Evolutionary conservation across 2,888 invertebrate genomes (phyloP), one percentile per base, ranked within the genome.

Genomic region (Lepidocyrtoides sp.): DNA sequence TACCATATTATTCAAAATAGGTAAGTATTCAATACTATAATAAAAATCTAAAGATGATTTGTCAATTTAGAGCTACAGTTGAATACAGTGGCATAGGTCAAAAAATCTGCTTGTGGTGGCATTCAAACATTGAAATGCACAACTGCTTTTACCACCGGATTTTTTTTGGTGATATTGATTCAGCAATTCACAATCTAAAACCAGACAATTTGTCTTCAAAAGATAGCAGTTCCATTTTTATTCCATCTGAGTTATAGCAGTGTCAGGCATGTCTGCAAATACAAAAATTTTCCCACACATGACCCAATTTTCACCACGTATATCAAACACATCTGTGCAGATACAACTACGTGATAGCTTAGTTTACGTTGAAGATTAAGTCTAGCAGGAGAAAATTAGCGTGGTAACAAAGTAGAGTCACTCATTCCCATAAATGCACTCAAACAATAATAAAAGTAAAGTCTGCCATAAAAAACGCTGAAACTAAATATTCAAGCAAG

Each of bases 341-440:
- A 36, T 36, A 7, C 36, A 4, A 7, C 36, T 4, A 36, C n/a
- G 32, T 32, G 32, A 2, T n/a, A n/a, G n/a, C n/a, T n/a, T n/a
- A n/a, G n/a, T n/a, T n/a, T n/a, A n/a, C 7, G 36, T 69, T 36
- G 3, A 36, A 23, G 72, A 72, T 72, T 72, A 72, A 72, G 20
- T 44, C 36, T 44, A 23, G 2, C 44, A 72, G 44, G 20, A 72
- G 41, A 69, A 41, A 41, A 69, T 44, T 20, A 32, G 66, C 12
- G 12, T 44, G n/a, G 41, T 20, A 44, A 8, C 26, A 29, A 63
- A 1, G 12, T 41, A 10, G 12, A 23, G 41, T 8, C 23, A 44
- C 17, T 72, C 20, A 32, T 66, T 72, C 72, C 41, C 72, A 44
- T 72, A 44, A 72, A 23, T 17, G 69, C 36, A 69, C 41, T 8